A percentile compares a stretch with the other conserved stretches of the same genome.
phyloP scores from a whole-genome alignment of 2,113 vertebrate genomes.

The Leiothrix lutea region DNA sequence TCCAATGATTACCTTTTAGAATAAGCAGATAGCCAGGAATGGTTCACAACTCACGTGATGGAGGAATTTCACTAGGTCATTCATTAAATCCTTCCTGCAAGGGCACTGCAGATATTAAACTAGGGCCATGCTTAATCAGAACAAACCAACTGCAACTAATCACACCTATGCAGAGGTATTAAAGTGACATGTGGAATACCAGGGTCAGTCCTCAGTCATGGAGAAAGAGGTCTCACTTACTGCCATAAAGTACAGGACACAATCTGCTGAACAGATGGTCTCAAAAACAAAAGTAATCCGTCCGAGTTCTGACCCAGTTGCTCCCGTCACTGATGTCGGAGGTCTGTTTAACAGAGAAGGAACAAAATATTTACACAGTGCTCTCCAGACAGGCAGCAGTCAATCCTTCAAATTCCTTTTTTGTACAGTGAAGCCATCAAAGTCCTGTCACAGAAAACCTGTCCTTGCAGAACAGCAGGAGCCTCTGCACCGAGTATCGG shows the following conservation, averaged over 20 bases:
- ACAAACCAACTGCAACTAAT: background rate
- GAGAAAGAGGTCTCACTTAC: constrained; percentile 75
- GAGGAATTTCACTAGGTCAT: background rate
- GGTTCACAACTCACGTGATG: background rate
- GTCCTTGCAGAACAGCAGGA: background rate
- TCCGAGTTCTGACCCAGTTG: constrained; percentile 85
- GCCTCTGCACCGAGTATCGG: rapidly evolving
- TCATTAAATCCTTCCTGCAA: background rate
- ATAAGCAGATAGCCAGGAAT: background rate
- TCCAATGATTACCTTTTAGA: background rate
- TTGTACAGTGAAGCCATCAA: background rate
- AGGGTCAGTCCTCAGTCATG: background rate
- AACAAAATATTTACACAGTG: background rate
- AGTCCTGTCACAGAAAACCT: background rate
- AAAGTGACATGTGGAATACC: background rate
- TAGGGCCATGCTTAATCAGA: background rate
- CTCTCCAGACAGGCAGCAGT: background rate
- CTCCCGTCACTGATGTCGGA: constrained; percentile 84
- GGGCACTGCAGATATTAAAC: background rate
- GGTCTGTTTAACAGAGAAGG: constrained; percentile 75
- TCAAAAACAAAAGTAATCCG: constrained; percentile 96
- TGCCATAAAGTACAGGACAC: constrained; percentile 97
- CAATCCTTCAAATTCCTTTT: constrained; percentile 13
- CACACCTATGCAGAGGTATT: background rate
- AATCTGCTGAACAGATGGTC: constrained; percentile 86